These are phyloP conservation scores for Hesperophylax magnus DNA, from an alignment of 1,140 invertebrate species.

Conservation along the genomic window DNA sequence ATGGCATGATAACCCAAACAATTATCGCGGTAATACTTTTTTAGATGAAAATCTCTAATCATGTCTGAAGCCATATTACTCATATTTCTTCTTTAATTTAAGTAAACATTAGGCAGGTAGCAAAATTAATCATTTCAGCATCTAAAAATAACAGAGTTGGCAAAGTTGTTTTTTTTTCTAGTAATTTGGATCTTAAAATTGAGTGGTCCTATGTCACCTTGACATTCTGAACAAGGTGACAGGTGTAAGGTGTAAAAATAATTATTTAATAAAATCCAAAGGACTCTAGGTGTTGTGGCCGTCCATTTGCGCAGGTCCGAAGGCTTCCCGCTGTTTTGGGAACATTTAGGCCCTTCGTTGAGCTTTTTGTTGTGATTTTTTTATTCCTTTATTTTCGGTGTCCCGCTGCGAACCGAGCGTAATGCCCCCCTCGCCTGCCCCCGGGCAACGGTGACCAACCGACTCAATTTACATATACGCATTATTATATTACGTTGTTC, in stretches of 20 bases:
- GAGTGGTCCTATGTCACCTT: no score
- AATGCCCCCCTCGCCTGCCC: conserved; percentile 31
- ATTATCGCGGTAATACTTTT: no score
- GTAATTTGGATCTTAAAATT: no score
- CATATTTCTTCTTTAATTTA: no score
- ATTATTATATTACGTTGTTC: no score
- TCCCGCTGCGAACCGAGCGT: conserved; percentile 22
- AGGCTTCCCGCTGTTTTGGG: conserved; percentile 14
- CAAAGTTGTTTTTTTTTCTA: no score
- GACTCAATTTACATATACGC: no score
- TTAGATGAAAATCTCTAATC: no score
- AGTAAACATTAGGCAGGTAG: no score
- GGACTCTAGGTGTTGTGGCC: conserved; percentile 23
- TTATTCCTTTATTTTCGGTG: conserved; percentile 27
- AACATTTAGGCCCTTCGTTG: conserved; percentile 26
- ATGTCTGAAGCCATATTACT: no score
- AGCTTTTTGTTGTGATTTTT: not conserved
- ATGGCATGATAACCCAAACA: not conserved
- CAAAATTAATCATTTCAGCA: no score
- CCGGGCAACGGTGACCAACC: conserved; percentile 19
- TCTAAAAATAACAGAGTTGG: no score
- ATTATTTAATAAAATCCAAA: not conserved
- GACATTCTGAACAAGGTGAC: not conserved
- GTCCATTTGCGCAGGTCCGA: not conserved
- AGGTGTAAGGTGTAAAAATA: conserved; percentile 26